Conservation (phyloP, 2,888 invertebrate species). For the Eueremaeus valkanovi region DNA sequence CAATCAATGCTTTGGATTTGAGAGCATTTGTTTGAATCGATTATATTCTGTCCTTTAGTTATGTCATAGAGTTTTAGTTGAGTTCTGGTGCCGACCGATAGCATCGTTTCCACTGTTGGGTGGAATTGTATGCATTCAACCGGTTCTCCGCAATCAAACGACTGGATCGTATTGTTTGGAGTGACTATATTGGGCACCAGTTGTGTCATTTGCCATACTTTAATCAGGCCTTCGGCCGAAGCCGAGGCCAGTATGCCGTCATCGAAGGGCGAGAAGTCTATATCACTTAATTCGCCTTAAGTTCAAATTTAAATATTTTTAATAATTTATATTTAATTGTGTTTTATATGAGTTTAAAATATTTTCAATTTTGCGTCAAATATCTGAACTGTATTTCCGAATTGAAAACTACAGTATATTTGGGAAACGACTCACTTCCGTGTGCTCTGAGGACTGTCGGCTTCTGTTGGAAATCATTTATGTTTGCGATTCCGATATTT, state of each 20-base stretch:
- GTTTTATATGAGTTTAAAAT: too few species aligned
- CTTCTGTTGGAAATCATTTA: constrained; percentile 61
- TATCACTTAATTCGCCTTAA: constrained; percentile 85
- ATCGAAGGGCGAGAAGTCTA: constrained; percentile 93
- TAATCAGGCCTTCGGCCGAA: constrained; percentile 56
- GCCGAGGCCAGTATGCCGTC: constrained; percentile 86
- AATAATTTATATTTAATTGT: too few species aligned
- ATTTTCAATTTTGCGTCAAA: neutral
- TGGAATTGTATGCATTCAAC: constrained; percentile 86
- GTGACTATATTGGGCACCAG: constrained; percentile 50
- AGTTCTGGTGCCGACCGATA: constrained; percentile 77
- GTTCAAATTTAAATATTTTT: neutral
- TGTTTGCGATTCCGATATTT: constrained; percentile 78
- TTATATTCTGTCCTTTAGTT: constrained; percentile 65
- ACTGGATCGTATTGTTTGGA: constrained; percentile 68
- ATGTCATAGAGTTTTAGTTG: constrained; percentile 82
- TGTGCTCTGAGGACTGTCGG: neutral
- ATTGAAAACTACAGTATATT: too few species aligned
- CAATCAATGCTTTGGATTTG: constrained; percentile 85
- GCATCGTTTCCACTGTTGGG: constrained; percentile 80
- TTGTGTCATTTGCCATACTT: constrained; percentile 42
- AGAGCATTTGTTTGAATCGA: constrained; percentile 69
- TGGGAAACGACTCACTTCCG: constrained; percentile 24
- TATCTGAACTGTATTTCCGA: neutral
- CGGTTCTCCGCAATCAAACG: constrained; percentile 74